Evolutionary conservation across 2,113 vertebrate genomes (phyloP).

Genomic region (Colossoma macropomum): DNA sequence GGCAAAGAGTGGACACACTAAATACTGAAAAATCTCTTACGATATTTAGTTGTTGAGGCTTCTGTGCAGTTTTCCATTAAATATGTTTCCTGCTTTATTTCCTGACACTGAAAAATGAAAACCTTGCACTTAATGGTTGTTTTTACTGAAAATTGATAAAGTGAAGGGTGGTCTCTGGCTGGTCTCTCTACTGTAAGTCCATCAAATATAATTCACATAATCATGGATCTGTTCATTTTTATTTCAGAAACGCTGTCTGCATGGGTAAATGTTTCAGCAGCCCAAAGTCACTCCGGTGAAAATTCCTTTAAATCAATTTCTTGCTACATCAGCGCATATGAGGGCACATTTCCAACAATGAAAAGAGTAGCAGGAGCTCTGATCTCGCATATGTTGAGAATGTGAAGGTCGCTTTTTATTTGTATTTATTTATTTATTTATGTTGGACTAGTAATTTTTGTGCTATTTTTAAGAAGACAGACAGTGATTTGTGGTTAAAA

Average conservation of each 20-base stretch:
- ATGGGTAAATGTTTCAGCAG: neutral
- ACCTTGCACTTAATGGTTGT: too few relatives aligned
- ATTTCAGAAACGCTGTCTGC: neutral
- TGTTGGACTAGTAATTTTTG: constrained; percentile 48
- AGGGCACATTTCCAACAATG: constrained; percentile 57
- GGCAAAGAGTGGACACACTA: too few relatives aligned
- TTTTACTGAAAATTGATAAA: too few relatives aligned
- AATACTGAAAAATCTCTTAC: too few relatives aligned
- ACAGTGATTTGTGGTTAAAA: constrained; percentile 12
- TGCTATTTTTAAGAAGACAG: constrained; percentile 33
- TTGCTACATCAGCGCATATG: neutral
- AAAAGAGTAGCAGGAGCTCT: constrained; percentile 49
- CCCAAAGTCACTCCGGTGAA: neutral
- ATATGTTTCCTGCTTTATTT: too few relatives aligned
- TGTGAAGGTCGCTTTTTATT: constrained; percentile 60
- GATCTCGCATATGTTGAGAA: constrained; percentile 62
- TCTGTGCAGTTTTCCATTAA: too few relatives aligned
- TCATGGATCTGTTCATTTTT: neutral
- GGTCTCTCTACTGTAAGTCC: too few relatives aligned
- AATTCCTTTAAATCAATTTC: neutral
- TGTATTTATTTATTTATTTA: constrained; percentile 19
- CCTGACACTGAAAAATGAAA: too few relatives aligned
- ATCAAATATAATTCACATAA: too few relatives aligned
- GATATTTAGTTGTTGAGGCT: too few relatives aligned
- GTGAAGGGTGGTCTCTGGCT: too few relatives aligned